Conservation (phyloP, 1,140 invertebrate genomes). For the Polypedilum pembai region DNA sequence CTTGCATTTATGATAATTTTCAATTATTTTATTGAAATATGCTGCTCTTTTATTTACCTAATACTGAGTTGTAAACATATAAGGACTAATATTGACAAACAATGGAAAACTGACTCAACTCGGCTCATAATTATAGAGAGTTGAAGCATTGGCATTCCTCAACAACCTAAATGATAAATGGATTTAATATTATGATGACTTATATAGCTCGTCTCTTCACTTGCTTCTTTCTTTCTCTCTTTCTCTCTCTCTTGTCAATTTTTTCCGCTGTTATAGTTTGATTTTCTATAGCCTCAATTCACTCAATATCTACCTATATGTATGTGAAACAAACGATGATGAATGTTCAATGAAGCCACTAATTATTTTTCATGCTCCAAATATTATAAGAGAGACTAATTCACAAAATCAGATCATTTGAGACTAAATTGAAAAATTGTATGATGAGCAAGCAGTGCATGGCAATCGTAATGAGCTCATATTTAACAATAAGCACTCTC, state of each 20-base stretch:
- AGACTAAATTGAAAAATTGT: not conserved
- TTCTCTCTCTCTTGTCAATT: conserved; percentile 4
- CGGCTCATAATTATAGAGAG: conserved; percentile 22
- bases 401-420: too few relatives aligned
- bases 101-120: not conserved
- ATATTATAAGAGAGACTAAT: not conserved
- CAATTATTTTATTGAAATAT: not conserved
- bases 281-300: conserved; percentile 10
- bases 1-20: conserved; percentile 20
- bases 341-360: conserved; percentile 26
- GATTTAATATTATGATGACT: conserved; percentile 7
- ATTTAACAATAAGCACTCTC: not conserved
- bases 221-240: not conserved
- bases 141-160: conserved; percentile 10
- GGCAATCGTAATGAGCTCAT: not conserved
- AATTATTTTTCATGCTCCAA: conserved; percentile 26
- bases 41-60: not conserved
- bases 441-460: conserved; percentile 20
- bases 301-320: not conserved
- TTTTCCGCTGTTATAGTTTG: conserved; percentile 12
- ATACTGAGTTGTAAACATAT: conserved; percentile 9
- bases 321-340: not conserved
- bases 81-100: conserved; percentile 27
- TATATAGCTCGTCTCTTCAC: not conserved
- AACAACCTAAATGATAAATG: conserved; percentile 26